These are phyloP conservation scores for Scaptomyza parva DNA, from an alignment of 2,888 invertebrate species.

Conservation along the genomic window DNA sequence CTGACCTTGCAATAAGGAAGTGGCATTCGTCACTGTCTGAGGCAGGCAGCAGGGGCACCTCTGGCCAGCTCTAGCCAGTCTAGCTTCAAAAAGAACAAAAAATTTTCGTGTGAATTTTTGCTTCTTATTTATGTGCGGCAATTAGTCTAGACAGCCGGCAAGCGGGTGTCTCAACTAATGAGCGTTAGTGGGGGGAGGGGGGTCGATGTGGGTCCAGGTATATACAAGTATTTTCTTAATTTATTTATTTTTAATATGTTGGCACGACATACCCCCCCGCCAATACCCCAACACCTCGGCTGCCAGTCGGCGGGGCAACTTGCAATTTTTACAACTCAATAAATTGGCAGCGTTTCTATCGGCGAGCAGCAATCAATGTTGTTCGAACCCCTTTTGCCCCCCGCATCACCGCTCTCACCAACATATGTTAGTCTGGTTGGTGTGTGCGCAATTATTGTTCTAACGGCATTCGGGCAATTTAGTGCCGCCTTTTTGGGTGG, in stretches of 20 bases:
- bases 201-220: background rate
- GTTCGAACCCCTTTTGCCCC: background rate
- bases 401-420: no score
- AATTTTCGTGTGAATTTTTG: constrained; percentile 59
- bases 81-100: constrained; percentile 14
- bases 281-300: background rate
- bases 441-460: constrained; percentile 73
- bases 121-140: constrained; percentile 67
- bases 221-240: constrained; percentile 51
- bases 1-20: constrained; percentile 80
- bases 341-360: constrained; percentile 68
- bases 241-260: constrained; percentile 77
- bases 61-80: constrained; percentile 1
- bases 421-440: constrained; percentile 32
- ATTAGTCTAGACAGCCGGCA: constrained; percentile 55
- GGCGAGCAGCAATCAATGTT: constrained; percentile 58
- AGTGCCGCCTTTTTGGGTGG: constrained; percentile 77
- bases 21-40: constrained; percentile 73
- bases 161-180: constrained; percentile 38
- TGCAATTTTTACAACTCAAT: constrained; percentile 76
- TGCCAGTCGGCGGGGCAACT: constrained; percentile 22
- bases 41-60: constrained; percentile 20
- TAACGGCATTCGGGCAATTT: constrained; percentile 72
- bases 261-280: constrained; percentile 1
- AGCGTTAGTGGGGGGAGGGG: constrained; percentile 25